Evolutionary conservation across 2,113 vertebrate genomes (phyloP).

Genomic region (Odocoileus hemionus): DNA sequence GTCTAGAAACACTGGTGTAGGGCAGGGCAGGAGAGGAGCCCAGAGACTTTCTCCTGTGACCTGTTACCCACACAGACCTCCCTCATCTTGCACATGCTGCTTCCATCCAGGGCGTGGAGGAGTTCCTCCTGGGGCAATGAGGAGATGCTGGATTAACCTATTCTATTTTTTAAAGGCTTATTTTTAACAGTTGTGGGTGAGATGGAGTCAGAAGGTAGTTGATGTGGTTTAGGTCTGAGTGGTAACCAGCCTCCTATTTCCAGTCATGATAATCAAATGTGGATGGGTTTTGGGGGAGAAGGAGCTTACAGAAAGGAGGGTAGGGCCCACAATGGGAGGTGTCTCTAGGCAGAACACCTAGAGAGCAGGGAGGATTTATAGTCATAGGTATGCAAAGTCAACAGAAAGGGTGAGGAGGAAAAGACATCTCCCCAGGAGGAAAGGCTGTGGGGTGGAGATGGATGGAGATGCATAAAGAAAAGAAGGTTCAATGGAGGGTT

Average conservation of each 20-base stretch:
- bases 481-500: background rate
- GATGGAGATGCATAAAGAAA: background rate
- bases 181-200: conserved; percentile 42
- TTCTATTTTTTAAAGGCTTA: conserved; percentile 36
- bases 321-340: background rate
- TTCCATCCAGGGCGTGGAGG: background rate
- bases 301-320: background rate
- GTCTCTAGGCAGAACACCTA: background rate
- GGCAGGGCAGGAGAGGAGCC: background rate
- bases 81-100: background rate
- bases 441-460: background rate
- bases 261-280: conserved; percentile 4
- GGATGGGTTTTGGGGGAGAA: background rate
- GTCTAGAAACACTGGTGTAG: background rate
- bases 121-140: background rate
- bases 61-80: background rate
- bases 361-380: background rate
- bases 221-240: conserved; percentile 12
- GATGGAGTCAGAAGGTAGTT: background rate
- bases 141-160: background rate
- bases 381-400: background rate
- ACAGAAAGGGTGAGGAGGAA: background rate
- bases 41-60: background rate
- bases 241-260: conserved; percentile 3
- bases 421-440: background rate